These are phyloP conservation scores for Pelmatolapia mariae DNA, from an alignment of 2,113 vertebrate species.

Conservation along the genomic window DNA sequence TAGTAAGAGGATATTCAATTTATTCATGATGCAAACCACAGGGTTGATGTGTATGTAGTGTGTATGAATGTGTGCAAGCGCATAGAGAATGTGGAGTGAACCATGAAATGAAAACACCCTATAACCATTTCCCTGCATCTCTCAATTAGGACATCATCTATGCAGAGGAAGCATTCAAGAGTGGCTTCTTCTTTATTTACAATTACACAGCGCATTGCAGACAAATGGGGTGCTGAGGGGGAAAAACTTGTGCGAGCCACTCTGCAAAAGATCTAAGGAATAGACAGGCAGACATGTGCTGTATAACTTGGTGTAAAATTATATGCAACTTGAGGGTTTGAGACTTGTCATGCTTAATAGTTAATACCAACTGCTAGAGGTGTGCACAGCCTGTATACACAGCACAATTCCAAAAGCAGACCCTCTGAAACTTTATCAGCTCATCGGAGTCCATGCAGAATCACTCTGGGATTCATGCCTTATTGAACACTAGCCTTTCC, in stretches of 20 bases:
- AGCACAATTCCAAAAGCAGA: neutral
- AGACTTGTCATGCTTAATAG: slow-evolving; percentile 2
- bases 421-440: neutral
- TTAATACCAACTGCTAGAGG: slow-evolving; percentile 14
- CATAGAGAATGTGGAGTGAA: slow-evolving; percentile 50
- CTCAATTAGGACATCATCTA: slow-evolving; percentile 62
- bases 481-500: neutral
- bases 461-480: neutral
- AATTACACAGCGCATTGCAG: slow-evolving; percentile 38
- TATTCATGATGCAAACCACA: slow-evolving; percentile 67
- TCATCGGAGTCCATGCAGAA: neutral
- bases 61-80: slow-evolving; percentile 1
- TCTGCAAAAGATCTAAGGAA: slow-evolving; percentile 1
- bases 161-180: slow-evolving; percentile 42
- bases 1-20: slow-evolving; percentile 61
- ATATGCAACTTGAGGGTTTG: neutral
- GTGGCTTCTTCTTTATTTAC: slow-evolving; percentile 49
- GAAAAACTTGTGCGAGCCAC: neutral
- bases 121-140: slow-evolving; percentile 61
- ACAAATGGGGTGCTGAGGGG: slow-evolving; percentile 16
- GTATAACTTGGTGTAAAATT: neutral
- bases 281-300: neutral
- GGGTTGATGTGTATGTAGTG: slow-evolving; percentile 3
- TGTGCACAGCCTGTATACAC: neutral
- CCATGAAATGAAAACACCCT: slow-evolving; percentile 69